A percentile compares a stretch with the other conserved stretches of the same genome.
Evolutionary conservation across 2,888 invertebrate genomes (phyloP).

Genomic region (Heliconius hortense): DNA sequence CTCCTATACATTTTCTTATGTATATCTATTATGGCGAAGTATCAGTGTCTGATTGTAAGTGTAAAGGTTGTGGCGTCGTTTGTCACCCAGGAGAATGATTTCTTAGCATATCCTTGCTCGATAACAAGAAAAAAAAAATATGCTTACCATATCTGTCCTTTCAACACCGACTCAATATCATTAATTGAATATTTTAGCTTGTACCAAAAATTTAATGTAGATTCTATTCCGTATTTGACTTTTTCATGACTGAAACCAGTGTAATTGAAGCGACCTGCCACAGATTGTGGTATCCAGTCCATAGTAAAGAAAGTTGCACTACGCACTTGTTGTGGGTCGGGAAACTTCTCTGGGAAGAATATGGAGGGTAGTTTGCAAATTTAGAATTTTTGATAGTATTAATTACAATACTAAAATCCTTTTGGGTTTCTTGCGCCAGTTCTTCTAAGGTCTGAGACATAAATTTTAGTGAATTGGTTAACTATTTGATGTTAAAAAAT

Average conservation of each 20-base stretch:
- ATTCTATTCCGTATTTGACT: slow-evolving; percentile 44
- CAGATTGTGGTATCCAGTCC: slow-evolving; percentile 50
- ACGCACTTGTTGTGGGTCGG: slow-evolving; percentile 55
- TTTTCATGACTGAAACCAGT: slow-evolving; percentile 49
- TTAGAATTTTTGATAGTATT: neutral
- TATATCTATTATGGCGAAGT: no score
- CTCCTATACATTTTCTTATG: no score
- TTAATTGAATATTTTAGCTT: neutral
- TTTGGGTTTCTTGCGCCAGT: no score
- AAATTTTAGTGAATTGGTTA: no score
- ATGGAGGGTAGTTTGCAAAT: neutral
- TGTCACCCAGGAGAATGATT: no score
- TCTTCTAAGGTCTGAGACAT: no score
- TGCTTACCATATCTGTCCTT: slow-evolving; percentile 23
- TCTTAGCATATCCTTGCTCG: no score
- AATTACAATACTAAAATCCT: neutral
- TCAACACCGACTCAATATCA: slow-evolving; percentile 2
- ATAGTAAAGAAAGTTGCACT: slow-evolving; percentile 53
- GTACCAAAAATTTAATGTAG: slow-evolving; percentile 3
- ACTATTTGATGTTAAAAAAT: no score
- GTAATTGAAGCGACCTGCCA: slow-evolving; percentile 30
- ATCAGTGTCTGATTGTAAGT: no score
- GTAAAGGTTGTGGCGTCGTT: no score
- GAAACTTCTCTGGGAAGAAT: slow-evolving; percentile 57
- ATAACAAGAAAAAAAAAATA: no score